phyloP scores from a whole-genome alignment of 2,113 vertebrate species.

The Tetrao urogallus region DNA sequence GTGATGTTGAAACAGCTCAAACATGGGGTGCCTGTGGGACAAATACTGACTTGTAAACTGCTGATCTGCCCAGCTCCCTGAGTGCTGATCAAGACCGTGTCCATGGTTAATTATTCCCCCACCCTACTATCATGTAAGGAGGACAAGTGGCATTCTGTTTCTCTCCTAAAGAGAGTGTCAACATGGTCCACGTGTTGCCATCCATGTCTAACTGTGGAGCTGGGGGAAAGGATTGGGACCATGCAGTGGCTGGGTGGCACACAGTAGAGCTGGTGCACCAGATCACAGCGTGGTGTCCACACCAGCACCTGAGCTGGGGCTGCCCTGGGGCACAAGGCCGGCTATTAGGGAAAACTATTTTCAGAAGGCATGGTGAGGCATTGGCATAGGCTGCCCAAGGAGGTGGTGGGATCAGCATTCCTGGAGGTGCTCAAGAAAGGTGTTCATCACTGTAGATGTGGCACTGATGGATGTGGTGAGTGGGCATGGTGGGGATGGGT shows the following conservation, averaged over 20 bases:
- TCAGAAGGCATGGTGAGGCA: too few species aligned
- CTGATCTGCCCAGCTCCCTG: background rate
- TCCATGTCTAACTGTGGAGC: background rate
- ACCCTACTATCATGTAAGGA: background rate
- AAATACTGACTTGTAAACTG: background rate
- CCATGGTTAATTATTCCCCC: conserved; percentile 13
- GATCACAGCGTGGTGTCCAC: background rate
- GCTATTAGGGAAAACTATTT: too few species aligned
- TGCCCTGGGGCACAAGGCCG: fast-evolving
- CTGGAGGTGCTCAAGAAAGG: too few species aligned
- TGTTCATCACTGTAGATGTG: too few species aligned
- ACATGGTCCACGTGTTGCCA: background rate
- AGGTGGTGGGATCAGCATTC: too few species aligned
- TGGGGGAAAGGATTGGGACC: background rate
- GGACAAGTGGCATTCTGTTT: background rate
- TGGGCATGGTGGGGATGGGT: too few species aligned
- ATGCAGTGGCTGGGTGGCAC: background rate
- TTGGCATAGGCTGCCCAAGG: too few species aligned
- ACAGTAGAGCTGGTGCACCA: background rate
- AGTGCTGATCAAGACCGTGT: background rate
- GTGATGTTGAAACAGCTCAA: too few species aligned
- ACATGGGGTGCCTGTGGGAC: background rate
- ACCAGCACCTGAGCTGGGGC: background rate
- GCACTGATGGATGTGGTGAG: too few species aligned
- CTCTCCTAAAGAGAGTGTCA: background rate